A percentile compares a stretch with the other conserved stretches of the same genome.
Evolutionary conservation across 2,113 vertebrate species (phyloP).

Genomic region (Sterna hirundo): DNA sequence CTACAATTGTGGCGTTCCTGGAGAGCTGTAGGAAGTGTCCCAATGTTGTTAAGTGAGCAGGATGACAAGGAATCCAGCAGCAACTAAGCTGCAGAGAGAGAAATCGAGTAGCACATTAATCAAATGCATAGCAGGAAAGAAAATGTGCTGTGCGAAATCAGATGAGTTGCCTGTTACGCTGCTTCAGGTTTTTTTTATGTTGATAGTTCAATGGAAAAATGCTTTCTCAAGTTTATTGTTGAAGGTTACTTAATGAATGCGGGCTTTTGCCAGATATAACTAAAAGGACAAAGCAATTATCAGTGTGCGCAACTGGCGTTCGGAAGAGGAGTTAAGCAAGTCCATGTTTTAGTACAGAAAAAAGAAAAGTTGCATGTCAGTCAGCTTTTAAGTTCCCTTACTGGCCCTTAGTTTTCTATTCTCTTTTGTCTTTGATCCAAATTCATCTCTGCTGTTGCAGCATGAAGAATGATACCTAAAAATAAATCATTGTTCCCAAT

Average conservation of each 20-base stretch:
- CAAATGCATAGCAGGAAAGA: background rate
- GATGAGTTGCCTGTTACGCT: background rate
- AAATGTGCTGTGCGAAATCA: background rate
- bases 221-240: background rate
- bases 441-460: background rate
- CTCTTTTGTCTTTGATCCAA: background rate
- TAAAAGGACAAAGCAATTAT: background rate
- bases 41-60: background rate
- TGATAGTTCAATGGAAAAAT: background rate
- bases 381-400: background rate
- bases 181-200: background rate
- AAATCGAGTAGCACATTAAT: background rate
- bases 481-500: background rate
- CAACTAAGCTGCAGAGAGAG: background rate
- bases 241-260: background rate
- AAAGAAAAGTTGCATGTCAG: accelerated
- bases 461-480: background rate
- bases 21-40: background rate
- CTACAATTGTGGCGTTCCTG: background rate
- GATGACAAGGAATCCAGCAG: background rate
- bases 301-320: background rate
- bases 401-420: background rate
- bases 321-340: background rate
- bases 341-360: background rate
- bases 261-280: background rate